Evolutionary conservation across 2,113 vertebrate species (phyloP), one percentile per base, ranked within the genome.

Genomic region (Sebastes schlegelii): DNA sequence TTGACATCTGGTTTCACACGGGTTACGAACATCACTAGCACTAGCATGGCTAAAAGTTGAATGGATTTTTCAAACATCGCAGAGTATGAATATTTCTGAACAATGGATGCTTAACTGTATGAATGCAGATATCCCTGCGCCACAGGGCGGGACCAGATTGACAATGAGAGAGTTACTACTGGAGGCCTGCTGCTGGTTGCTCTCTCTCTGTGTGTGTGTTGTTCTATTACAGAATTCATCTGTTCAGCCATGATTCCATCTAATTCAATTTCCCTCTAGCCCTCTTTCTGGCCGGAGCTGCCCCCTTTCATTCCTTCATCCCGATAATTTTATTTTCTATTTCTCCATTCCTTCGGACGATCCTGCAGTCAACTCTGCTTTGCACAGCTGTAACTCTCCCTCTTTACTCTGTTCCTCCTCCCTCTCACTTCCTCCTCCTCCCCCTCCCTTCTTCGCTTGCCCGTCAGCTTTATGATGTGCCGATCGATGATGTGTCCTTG

Each of bases 401-500:
- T 71, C 62, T 76, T 65, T 55, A 77, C 57, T 76, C 65, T 55
- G 67, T 34, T 26, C 77, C 57, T 77, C 57, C 42, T 74, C 67
- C 73, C 64, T 54, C 55, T 70, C 17, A 46, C 57, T 26, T 16
- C 34, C 49, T 40, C 34, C 58, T 45, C 12, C 2, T 26, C 48
- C 19, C 21, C 65, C 21, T 54, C 58, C 60, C 23, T 69, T 84
- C 66, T 73, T 77, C 74, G 80, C 69, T 71, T 77, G 70, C 79
- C 74, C 90, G 92, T 90, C 92, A 90, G 86, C 80, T 87, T 90
- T 91, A 94, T 90, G 88, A 94, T 84, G 85, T 77, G 77, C 64
- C 72, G 78, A 92, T 94, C 91, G 79, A 94, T 93, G 90, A 80
- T 86, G 69, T 90, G 91, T 91, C 92, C 92, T 94, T 94, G 92